Percentiles rank a stretch among this genome's conserved stretches.
phyloP scores from a whole-genome alignment of 2,797 vertebrate genomes.

The Amblyraja radiata region DNA sequence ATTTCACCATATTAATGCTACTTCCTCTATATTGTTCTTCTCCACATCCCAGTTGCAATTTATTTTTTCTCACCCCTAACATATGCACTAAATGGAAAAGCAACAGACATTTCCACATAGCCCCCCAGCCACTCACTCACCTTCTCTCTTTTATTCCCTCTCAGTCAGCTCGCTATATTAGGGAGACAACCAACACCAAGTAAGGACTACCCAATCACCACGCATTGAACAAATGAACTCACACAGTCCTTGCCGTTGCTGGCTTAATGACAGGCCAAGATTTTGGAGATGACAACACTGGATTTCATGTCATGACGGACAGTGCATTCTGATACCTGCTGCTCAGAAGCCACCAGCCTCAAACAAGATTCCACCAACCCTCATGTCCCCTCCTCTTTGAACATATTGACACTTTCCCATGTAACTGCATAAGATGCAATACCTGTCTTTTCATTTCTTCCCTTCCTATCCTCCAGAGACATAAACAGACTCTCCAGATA shows the following conservation, averaged over 20 bases:
- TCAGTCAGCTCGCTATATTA: not conserved
- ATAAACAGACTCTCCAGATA: no score
- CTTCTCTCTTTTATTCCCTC: not conserved
- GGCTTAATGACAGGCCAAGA: not conserved
- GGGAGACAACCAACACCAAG: not conserved
- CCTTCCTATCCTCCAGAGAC: no score
- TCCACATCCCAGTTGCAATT: not conserved
- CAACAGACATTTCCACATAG: not conserved
- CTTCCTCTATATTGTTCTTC: not conserved
- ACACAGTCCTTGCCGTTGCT: not conserved
- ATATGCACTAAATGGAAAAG: not conserved
- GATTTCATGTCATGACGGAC: not conserved
- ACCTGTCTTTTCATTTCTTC: no score
- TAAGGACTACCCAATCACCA: not conserved
- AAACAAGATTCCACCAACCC: no score
- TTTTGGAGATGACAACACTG: not conserved
- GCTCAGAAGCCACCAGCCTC: not conserved
- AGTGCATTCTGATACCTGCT: not conserved
- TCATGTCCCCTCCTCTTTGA: no score
- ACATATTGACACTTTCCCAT: no score
- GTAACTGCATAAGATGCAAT: no score
- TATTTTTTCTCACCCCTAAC: not conserved
- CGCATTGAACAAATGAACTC: no score
- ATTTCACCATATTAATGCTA: no score
- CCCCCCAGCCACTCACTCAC: not conserved